A percentile compares a stretch with the other conserved stretches of the same genome.
phyloP scores from a whole-genome alignment of 2,797 vertebrate genomes.

The Phoxinus dragarum region DNA sequence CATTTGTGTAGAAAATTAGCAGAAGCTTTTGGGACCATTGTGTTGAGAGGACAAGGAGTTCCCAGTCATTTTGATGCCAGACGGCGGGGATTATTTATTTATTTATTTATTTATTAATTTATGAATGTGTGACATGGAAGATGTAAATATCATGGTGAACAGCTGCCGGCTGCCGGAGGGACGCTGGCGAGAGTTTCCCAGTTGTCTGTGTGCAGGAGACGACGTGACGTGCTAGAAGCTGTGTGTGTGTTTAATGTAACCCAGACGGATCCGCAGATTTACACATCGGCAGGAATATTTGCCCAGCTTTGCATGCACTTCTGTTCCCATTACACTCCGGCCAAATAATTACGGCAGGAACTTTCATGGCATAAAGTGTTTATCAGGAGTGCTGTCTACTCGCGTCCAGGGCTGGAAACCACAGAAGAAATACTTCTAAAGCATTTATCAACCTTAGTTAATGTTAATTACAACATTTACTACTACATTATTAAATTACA shows the following conservation, averaged over 20 bases:
- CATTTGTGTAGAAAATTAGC: slow-evolving; percentile 11
- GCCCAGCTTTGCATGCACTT: slow-evolving; percentile 28
- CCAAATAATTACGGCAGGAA: neutral
- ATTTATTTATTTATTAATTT: slow-evolving; percentile 13
- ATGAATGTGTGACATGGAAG: neutral
- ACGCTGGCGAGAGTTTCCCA: neutral
- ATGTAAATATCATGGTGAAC: slow-evolving; percentile 35
- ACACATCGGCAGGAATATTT: slow-evolving; percentile 23
- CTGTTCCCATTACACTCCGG: neutral
- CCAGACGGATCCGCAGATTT: slow-evolving; percentile 21
- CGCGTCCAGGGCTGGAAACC: slow-evolving; percentile 7
- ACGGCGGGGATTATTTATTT: neutral
- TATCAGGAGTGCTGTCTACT: slow-evolving; percentile 11
- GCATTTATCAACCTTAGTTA: neutral
- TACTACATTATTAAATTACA: neutral
- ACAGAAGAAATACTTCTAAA: neutral
- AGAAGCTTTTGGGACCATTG: slow-evolving; percentile 23
- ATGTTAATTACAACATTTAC: neutral
- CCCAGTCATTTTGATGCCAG: slow-evolving; percentile 30
- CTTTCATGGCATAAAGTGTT: slow-evolving; percentile 21
- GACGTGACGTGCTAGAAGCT: neutral
- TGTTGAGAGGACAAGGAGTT: slow-evolving; percentile 17
- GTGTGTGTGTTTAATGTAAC: slow-evolving; percentile 40
- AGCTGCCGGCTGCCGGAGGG: slow-evolving; percentile 16
- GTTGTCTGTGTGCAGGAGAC: neutral